These are phyloP conservation scores for Pycnomerus fuliginosus DNA, from an alignment of 2,888 invertebrate genomes.

Conservation along the genomic window DNA sequence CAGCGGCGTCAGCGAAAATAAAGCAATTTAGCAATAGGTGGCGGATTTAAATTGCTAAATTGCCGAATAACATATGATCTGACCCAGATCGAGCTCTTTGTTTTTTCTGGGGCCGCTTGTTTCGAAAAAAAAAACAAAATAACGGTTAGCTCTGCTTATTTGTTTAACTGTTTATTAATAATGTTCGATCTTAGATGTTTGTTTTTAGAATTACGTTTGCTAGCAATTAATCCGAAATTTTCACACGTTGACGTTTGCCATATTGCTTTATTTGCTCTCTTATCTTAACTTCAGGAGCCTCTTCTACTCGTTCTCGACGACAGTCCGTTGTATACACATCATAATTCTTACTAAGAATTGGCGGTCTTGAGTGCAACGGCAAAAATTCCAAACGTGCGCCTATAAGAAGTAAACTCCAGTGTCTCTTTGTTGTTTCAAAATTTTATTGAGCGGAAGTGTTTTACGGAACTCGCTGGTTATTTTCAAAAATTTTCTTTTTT, in stretches of 20 bases:
- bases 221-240: constrained; percentile 6
- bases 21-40: background rate
- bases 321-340: too few species aligned
- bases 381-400: too few species aligned
- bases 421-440: too few species aligned
- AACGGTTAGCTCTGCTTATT: background rate
- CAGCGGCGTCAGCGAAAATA: background rate
- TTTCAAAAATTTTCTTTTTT: too few species aligned
- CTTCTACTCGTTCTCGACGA: too few species aligned
- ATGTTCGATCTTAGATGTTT: constrained; percentile 4
- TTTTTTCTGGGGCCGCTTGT: background rate
- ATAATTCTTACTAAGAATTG: too few species aligned
- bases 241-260: constrained; percentile 10
- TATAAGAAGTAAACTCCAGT: too few species aligned
- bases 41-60: constrained; percentile 4
- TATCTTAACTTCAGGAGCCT: background rate
- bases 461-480: too few species aligned
- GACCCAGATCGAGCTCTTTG: constrained; percentile 1
- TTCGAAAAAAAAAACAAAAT: background rate
- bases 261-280: constrained; percentile 9
- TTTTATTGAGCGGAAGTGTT: too few species aligned
- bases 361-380: too few species aligned
- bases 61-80: constrained; percentile 1
- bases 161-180: constrained; percentile 14
- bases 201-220: constrained; percentile 3